Evolutionary conservation across 2,113 vertebrate species (phyloP).

Genomic region (Mus spicilegus): DNA sequence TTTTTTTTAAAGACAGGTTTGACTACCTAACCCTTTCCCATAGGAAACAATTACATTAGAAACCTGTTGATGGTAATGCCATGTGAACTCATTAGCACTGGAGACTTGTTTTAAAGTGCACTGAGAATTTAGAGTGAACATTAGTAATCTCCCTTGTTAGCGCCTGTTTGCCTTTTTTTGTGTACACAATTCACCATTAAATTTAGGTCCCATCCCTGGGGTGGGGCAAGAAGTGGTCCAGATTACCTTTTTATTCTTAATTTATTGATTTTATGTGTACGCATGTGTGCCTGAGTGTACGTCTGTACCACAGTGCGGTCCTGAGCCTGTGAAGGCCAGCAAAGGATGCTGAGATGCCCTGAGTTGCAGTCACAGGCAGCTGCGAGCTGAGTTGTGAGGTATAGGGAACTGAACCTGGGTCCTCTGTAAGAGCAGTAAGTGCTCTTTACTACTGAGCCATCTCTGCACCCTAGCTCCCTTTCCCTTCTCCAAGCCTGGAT

Average conservation of each 20-base stretch:
- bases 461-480: neutral
- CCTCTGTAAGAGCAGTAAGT: neutral
- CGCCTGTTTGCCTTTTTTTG: neutral
- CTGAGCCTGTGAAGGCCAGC: neutral
- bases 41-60: slow-evolving; percentile 31
- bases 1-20: neutral
- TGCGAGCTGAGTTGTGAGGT: neutral
- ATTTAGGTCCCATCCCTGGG: neutral
- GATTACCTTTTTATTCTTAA: neutral
- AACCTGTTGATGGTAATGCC: slow-evolving; percentile 38
- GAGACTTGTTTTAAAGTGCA: neutral
- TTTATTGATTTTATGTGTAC: neutral
- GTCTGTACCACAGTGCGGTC: neutral
- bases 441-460: neutral
- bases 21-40: neutral
- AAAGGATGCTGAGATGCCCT: neutral
- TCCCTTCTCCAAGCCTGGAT: neutral
- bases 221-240: neutral
- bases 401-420: neutral
- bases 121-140: slow-evolving; percentile 14
- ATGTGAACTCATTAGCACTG: neutral
- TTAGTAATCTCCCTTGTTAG: slow-evolving; percentile 40
- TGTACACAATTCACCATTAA: slow-evolving; percentile 6
- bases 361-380: neutral
- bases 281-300: neutral